Evolutionary conservation across 2,888 invertebrate genomes (phyloP), one percentile per base, ranked within the genome.

Genomic region (Biston betularia): DNA sequence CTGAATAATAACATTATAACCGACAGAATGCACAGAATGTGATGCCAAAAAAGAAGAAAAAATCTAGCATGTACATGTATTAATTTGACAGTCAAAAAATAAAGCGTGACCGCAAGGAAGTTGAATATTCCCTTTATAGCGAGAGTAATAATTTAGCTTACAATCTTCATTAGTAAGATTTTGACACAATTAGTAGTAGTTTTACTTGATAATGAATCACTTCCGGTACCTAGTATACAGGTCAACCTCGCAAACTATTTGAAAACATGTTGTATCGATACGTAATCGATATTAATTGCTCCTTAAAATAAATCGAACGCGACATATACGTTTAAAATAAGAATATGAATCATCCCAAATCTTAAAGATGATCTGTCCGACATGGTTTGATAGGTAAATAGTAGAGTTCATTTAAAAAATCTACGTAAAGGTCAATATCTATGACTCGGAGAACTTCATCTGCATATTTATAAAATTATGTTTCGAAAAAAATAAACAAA

Each of bases 141-240:
- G n/a, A n/a, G 24, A 24, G 24, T n/a, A n/a, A n/a, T n/a, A 24
- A 24, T 24, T 3, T 24, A 24, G 24, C 3, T 24, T 24, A 24
- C 3, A 24, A 24, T 24, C 24, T 24, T 24, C 24, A 24, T 3
- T 24, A 24, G 3, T 24, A 24, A 1, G 24, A 24, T 24, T 24
- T 24, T 24, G 24, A 24, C 3, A 24, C 3, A 24, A 24, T 24
- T 24, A 24, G 3, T 24, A 24, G 24, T 24, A 84, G 88, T 89
- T 88, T 89, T 88, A 86, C 86, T 87, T 84, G 88, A 82, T 88
- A 89, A 86, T 89, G 87, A 87, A 86, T 79, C 64, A 71, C 12
- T 63, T 65, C 71, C 40, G 56, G 56, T 50, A 57, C 38, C 34
- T 46, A 6, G 38, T 46, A n/a, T 45, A 54, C 59, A 67, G 65